Evolutionary conservation across 92 coral and sea anemone genomes (phyloP).

Genomic region (Muricea muricata): DNA sequence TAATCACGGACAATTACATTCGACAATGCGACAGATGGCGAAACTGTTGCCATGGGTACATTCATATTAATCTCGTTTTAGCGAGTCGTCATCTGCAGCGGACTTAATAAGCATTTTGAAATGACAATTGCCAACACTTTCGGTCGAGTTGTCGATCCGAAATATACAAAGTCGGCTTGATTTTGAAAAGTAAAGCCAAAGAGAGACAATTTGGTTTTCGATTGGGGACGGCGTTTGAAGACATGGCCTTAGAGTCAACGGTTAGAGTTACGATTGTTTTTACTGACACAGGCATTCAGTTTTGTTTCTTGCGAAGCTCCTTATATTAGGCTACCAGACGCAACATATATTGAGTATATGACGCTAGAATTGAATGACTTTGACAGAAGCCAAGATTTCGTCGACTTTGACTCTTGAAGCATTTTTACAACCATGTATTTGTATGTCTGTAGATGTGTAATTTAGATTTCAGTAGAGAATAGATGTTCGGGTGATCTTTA

Average conservation of each 20-base stretch:
- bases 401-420: no score
- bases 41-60: slow-evolving; percentile 24
- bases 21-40: background rate
- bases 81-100: slow-evolving; percentile 10
- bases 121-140: background rate
- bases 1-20: background rate
- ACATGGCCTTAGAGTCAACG: slow-evolving; percentile 15
- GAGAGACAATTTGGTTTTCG: background rate
- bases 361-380: no score
- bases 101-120: slow-evolving; percentile 24
- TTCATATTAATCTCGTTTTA: background rate
- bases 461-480: no score
- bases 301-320: background rate
- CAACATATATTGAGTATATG: background rate
- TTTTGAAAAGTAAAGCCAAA: background rate
- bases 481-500: no score
- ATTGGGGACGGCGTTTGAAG: background rate
- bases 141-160: background rate
- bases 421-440: no score
- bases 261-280: background rate
- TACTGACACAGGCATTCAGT: background rate
- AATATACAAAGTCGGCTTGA: background rate
- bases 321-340: background rate
- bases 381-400: no score
- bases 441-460: no score